These are phyloP conservation scores for Tiliqua scincoides DNA, from an alignment of 2,113 vertebrate species.

Conservation along the genomic window DNA sequence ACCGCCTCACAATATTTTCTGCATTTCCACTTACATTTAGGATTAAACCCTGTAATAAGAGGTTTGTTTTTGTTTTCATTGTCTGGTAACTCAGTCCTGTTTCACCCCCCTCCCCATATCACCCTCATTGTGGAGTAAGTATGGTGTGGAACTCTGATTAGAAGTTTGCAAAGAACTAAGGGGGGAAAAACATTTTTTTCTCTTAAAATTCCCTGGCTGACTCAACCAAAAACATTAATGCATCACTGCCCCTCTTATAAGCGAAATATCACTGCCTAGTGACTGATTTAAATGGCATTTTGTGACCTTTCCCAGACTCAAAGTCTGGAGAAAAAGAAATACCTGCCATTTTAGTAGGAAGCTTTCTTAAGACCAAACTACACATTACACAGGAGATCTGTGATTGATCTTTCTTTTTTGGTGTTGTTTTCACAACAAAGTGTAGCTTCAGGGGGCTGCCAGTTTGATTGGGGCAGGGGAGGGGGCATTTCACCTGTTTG, in stretches of 20 bases:
- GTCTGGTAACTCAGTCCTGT: background rate
- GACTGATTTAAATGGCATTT: conserved; percentile 40
- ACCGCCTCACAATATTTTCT: too few species aligned
- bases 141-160: background rate
- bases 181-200: background rate
- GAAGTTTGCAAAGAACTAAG: background rate
- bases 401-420: background rate
- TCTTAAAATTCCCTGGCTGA: conserved; percentile 4
- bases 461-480: background rate
- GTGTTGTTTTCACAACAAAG: background rate
- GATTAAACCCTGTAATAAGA: background rate
- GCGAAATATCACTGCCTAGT: conserved; percentile 17
- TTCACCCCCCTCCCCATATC: background rate
- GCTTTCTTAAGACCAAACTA: background rate
- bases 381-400: background rate
- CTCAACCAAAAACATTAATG: conserved; percentile 13
- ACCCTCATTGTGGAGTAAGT: background rate
- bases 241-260: conserved; percentile 30
- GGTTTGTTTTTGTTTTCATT: background rate
- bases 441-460: background rate
- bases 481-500: too few species aligned
- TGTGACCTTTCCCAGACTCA: conserved; percentile 26
- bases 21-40: background rate
- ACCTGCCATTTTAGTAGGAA: conserved; percentile 2
- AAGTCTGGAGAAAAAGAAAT: conserved; percentile 17